Evolutionary conservation across 2,797 vertebrate species (phyloP).

Genomic region (Monodelphis domestica): DNA sequence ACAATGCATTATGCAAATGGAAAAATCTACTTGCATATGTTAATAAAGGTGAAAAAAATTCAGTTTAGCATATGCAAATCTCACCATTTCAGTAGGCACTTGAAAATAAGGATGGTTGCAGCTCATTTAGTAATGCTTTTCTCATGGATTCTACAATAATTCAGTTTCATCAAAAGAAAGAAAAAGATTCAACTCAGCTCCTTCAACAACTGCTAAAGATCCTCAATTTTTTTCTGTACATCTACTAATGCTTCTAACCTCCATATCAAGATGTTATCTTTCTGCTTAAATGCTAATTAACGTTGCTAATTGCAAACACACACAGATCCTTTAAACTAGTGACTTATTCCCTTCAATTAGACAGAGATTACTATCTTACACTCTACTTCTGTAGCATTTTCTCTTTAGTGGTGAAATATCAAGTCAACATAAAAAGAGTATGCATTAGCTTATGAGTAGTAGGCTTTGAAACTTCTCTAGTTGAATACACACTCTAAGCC

Average conservation of each 20-base stretch:
- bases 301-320: constrained; percentile 45
- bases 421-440: constrained; percentile 32
- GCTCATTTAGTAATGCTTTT: constrained; percentile 23
- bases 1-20: not conserved
- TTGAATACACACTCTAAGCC: constrained; percentile 54
- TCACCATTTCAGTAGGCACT: not conserved
- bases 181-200: constrained; percentile 33
- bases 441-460: constrained; percentile 43
- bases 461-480: constrained; percentile 57
- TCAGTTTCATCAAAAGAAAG: not conserved
- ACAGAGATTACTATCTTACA: constrained; percentile 26
- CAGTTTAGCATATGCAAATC: not conserved
- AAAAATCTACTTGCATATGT: constrained; percentile 1
- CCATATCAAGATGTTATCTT: not conserved
- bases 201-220: not conserved
- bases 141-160: constrained; percentile 3
- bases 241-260: constrained; percentile 30
- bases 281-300: constrained; percentile 59
- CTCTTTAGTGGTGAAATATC: constrained; percentile 48
- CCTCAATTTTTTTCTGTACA: constrained; percentile 6
- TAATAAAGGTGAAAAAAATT: constrained; percentile 34
- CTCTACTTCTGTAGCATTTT: constrained; percentile 35
- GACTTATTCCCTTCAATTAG: constrained; percentile 61
- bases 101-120: constrained; percentile 25
- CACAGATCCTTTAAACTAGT: constrained; percentile 41